Conservation (phyloP, 2,113 vertebrate species). For the Varanus komodoensis region DNA sequence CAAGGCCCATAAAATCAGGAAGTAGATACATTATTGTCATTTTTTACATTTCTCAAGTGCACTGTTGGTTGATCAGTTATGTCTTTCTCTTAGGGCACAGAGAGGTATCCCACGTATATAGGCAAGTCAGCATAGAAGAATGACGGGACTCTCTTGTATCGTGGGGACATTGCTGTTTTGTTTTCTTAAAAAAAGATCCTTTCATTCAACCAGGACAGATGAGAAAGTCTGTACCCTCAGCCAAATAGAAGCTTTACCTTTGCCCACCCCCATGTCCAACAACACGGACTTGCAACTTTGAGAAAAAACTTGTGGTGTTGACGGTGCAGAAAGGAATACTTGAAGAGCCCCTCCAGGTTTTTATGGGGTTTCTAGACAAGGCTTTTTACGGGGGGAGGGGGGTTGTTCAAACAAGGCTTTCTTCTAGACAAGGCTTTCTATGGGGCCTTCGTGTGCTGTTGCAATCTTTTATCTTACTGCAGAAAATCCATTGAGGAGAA, state of each 20-base stretch:
- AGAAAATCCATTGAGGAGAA: no score
- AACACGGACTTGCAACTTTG: not conserved
- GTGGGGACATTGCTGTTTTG: not conserved
- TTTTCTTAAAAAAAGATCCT: not conserved
- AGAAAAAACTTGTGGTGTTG: not conserved
- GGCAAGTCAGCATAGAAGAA: not conserved
- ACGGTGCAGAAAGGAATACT: not conserved
- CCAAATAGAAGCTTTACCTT: not conserved
- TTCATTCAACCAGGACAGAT: not conserved
- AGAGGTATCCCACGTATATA: not conserved
- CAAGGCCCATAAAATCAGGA: not conserved
- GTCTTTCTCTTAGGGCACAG: not conserved
- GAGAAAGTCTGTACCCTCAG: no score
- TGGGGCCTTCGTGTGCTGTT: no score
- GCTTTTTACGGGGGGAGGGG: no score
- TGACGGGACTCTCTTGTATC: not conserved
- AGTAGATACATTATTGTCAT: not conserved
- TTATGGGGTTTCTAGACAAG: no score
- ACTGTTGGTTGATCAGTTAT: not conserved
- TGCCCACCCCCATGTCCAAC: not conserved
- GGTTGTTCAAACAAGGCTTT: no score
- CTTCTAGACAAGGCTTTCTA: no score
- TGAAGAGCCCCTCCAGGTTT: not conserved
- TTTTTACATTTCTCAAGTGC: conserved; percentile 7
- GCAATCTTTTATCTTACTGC: no score